phyloP scores from a whole-genome alignment of 2,113 vertebrate species.

The Chamaetylas fuelleborni region DNA sequence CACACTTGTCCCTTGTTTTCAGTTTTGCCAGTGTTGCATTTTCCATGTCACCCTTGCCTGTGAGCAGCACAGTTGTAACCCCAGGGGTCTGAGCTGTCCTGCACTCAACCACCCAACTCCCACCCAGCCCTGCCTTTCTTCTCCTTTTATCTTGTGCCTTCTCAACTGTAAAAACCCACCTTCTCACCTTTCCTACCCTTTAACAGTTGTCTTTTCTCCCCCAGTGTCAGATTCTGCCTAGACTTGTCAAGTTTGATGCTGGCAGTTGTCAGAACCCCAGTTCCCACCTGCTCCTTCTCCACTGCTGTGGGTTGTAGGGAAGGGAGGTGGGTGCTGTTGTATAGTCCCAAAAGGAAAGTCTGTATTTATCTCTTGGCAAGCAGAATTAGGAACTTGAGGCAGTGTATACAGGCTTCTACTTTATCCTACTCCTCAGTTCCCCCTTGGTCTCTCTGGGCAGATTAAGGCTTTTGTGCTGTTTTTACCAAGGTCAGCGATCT shows the following conservation, averaged over 20 bases:
- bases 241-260: background rate
- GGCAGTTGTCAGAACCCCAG: background rate
- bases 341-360: background rate
- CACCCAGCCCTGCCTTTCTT: background rate
- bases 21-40: background rate
- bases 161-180: background rate
- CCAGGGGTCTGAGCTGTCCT: background rate
- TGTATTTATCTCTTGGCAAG: constrained; percentile 5
- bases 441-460: constrained; percentile 23
- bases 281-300: background rate
- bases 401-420: background rate
- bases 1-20: background rate
- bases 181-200: background rate
- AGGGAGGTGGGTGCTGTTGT: background rate
- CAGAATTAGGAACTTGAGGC: background rate
- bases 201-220: background rate
- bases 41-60: background rate
- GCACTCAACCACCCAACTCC: accelerated
- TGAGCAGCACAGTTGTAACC: background rate
- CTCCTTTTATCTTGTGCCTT: background rate
- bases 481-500: constrained; percentile 46
- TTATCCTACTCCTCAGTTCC: background rate
- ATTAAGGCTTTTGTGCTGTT: constrained; percentile 34
- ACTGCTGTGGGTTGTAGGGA: background rate
- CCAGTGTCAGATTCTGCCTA: background rate